phyloP scores from a whole-genome alignment of 2,888 invertebrate species.

The Gasteruption jaculator region DNA sequence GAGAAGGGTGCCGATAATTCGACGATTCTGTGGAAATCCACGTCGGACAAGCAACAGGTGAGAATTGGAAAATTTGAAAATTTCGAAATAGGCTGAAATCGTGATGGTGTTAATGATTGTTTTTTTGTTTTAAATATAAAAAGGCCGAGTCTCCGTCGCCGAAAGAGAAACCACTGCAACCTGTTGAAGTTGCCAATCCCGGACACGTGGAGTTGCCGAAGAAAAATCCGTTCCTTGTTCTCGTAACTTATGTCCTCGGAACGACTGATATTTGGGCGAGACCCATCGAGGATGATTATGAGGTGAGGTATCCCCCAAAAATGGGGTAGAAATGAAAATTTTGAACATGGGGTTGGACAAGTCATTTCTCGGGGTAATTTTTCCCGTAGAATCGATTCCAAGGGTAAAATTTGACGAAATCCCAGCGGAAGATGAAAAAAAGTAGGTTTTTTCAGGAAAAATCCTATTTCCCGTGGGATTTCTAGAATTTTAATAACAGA shows the following conservation, averaged over 20 bases:
- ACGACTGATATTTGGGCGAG: conserved; percentile 65
- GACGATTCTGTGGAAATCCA: conserved; percentile 47
- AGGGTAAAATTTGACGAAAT: no score
- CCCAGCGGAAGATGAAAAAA: no score
- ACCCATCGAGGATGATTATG: conserved; percentile 63
- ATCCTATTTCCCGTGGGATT: no score
- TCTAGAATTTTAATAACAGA: no score
- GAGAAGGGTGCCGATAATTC: conserved; percentile 56
- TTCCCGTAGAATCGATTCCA: no score
- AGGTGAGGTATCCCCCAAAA: no score
- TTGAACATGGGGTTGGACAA: no score
- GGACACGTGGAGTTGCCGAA: conserved; percentile 36
- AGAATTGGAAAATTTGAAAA: conserved; percentile 4
- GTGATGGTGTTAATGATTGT: not conserved
- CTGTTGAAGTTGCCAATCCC: conserved; percentile 26
- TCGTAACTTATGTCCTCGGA: conserved; percentile 60
- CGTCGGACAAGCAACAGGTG: conserved; percentile 22
- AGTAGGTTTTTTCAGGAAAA: no score
- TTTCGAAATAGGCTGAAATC: not conserved
- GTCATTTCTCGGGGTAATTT: no score
- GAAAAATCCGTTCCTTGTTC: conserved; percentile 59
- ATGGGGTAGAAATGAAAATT: no score
- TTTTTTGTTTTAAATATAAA: no score
- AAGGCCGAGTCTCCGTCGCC: conserved; percentile 11
- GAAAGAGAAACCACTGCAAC: conserved; percentile 27